A percentile compares a stretch with the other conserved stretches of the same genome.
These are phyloP conservation scores for Diplosoma virens DNA, from an alignment of 23 tunicate species.

Conservation along the genomic window DNA sequence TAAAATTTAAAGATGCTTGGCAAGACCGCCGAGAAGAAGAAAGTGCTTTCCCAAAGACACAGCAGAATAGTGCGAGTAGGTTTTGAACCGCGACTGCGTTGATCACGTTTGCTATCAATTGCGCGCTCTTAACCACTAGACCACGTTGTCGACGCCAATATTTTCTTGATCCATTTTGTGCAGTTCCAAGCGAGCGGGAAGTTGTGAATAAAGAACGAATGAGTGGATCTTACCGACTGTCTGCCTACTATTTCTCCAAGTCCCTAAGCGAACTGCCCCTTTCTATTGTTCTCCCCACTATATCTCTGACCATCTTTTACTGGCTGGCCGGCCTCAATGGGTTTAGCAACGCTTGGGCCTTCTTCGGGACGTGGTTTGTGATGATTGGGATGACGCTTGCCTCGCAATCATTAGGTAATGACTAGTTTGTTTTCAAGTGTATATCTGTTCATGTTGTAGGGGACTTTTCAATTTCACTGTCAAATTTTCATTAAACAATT, in stretches of 20 bases:
- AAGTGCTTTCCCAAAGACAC: too few relatives aligned
- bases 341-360: conserved; percentile 57
- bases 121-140: too few relatives aligned
- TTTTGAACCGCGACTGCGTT: too few relatives aligned
- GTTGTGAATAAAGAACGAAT: conserved; percentile 81
- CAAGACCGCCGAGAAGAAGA: too few relatives aligned
- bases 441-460: too few relatives aligned
- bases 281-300: conserved; percentile 54
- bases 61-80: too few relatives aligned
- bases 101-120: too few relatives aligned
- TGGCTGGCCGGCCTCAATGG: conserved; percentile 95
- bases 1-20: too few relatives aligned
- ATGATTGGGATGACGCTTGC: conserved; percentile 59
- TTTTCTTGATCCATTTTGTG: not conserved
- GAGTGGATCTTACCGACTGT: conserved; percentile 84
- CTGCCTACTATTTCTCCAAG: conserved; percentile 72
- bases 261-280: conserved; percentile 72
- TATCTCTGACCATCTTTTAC: conserved; percentile 56
- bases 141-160: too few relatives aligned
- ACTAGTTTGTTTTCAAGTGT: not conserved
- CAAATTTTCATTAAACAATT: too few relatives aligned
- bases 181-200: conserved; percentile 90
- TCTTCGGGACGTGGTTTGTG: conserved; percentile 64
- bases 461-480: too few relatives aligned
- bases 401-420: conserved; percentile 76